These are phyloP conservation scores for Quadroppia sp. DNA, from an alignment of 2,888 invertebrate species.

Conservation along the genomic window DNA sequence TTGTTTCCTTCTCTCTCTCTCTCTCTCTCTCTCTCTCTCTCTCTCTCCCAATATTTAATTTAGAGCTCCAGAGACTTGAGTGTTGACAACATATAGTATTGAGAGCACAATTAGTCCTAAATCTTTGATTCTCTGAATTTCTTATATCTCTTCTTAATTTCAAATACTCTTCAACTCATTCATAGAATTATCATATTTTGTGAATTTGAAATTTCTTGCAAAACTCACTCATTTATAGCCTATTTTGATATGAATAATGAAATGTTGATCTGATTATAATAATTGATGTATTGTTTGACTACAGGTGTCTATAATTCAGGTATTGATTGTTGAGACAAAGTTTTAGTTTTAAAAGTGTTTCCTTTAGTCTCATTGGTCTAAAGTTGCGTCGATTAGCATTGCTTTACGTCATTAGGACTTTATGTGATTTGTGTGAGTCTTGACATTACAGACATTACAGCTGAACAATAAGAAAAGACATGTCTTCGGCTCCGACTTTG, in stretches of 20 bases:
- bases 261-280: too few relatives aligned
- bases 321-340: slow-evolving; percentile 12
- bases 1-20: slow-evolving; percentile 23
- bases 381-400: slow-evolving; percentile 4
- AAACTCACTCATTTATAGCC: too few relatives aligned
- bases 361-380: slow-evolving; percentile 11
- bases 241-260: too few relatives aligned
- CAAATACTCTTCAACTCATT: too few relatives aligned
- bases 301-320: slow-evolving; percentile 12
- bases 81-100: too few relatives aligned
- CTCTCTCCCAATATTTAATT: too few relatives aligned
- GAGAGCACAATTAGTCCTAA: too few relatives aligned
- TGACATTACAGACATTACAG: not conserved
- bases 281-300: not conserved
- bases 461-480: slow-evolving; percentile 17
- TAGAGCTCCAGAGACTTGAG: too few relatives aligned
- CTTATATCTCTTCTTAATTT: too few relatives aligned
- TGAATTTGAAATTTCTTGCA: too few relatives aligned
- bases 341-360: not conserved
- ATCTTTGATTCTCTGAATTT: too few relatives aligned
- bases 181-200: too few relatives aligned
- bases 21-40: slow-evolving; percentile 20
- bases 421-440: slow-evolving; percentile 21
- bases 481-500: not conserved
- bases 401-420: slow-evolving; percentile 24